These are phyloP conservation scores for Pipistrellus pipistrellus DNA, from an alignment of 2,797 vertebrate species.

Conservation along the genomic window DNA sequence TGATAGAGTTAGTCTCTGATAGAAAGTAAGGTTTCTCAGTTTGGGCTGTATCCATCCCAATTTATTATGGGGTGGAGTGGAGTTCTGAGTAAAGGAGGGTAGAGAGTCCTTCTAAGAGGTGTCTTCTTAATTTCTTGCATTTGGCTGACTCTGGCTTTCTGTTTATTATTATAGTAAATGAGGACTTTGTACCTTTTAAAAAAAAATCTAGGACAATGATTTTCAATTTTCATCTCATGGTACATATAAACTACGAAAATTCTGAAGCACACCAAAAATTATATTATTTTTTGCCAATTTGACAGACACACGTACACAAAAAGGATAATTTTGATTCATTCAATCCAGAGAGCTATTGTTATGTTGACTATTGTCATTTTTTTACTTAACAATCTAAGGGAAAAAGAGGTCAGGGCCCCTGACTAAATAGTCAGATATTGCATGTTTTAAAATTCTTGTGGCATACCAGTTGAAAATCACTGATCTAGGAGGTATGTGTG, in stretches of 20 bases:
- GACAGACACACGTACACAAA: not conserved
- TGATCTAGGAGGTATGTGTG: not conserved
- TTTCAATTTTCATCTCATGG: not conserved
- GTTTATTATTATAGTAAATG: conserved; percentile 30
- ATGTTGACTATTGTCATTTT: not conserved
- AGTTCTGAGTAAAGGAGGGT: not conserved
- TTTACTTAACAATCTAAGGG: not conserved
- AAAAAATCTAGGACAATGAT: not conserved
- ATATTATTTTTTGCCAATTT: not conserved
- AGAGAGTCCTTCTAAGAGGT: not conserved
- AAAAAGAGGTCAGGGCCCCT: not conserved
- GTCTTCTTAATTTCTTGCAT: conserved; percentile 43
- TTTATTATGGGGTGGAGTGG: not conserved
- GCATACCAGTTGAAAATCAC: not conserved
- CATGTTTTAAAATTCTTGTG: not conserved
- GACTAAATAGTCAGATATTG: not conserved
- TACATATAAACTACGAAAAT: not conserved
- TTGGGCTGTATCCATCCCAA: not conserved
- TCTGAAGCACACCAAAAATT: not conserved
- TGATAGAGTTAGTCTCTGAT: no score
- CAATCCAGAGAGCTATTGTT: not conserved
- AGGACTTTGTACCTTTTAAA: not conserved
- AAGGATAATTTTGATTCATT: not conserved
- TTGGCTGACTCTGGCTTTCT: conserved; percentile 44
- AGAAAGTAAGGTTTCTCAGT: conserved; percentile 33